phyloP scores from a whole-genome alignment of 2,113 vertebrate genomes.

The Rhinoptilus africanus region DNA sequence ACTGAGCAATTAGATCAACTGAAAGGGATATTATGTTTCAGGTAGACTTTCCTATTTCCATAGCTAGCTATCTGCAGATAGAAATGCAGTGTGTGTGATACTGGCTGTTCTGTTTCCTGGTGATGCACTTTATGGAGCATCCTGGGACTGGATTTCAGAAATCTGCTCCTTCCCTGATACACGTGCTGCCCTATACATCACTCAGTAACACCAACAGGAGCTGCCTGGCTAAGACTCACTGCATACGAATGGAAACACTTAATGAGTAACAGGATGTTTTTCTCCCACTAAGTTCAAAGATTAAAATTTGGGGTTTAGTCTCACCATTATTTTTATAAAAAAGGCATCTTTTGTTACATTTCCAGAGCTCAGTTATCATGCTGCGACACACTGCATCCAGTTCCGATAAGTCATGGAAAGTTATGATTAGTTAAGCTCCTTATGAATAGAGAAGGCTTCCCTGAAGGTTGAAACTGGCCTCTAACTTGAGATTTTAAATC shows the following conservation, averaged over 20 bases:
- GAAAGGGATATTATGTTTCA: neutral
- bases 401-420: constrained; percentile 65
- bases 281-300: constrained; percentile 53
- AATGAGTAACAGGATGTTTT: constrained; percentile 67
- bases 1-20: neutral
- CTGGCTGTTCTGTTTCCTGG: constrained; percentile 12
- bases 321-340: constrained; percentile 60
- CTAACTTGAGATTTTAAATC: constrained; percentile 53
- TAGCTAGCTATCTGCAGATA: neutral
- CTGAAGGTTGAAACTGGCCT: constrained; percentile 36
- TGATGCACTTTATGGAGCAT: constrained; percentile 3
- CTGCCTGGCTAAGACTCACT: constrained; percentile 42
- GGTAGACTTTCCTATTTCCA: neutral
- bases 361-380: constrained; percentile 53
- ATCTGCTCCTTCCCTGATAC: constrained; percentile 33
- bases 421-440: constrained; percentile 61
- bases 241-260: constrained; percentile 50
- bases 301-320: constrained; percentile 71
- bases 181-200: constrained; percentile 36
- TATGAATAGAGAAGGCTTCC: constrained; percentile 46
- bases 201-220: constrained; percentile 21
- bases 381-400: constrained; percentile 56
- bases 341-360: constrained; percentile 67
- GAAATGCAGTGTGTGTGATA: neutral
- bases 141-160: constrained; percentile 28